A percentile compares a stretch with the other conserved stretches of the same genome.
Evolutionary conservation across 2,888 invertebrate species (phyloP).

Genomic region (Bellardia pandia): DNA sequence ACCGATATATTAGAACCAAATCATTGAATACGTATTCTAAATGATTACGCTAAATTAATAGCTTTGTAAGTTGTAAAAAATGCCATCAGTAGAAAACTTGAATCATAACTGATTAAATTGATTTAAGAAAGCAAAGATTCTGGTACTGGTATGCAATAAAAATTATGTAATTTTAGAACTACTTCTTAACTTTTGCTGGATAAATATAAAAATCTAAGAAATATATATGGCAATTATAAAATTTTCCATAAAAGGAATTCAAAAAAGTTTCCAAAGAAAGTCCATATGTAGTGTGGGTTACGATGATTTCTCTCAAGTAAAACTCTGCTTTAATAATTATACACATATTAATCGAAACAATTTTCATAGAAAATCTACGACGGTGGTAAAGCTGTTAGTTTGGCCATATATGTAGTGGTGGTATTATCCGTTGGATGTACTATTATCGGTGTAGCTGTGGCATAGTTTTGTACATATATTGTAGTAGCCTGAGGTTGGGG

Average conservation of each 20-base stretch:
- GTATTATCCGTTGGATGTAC: conserved; percentile 71
- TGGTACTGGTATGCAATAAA: too few species aligned
- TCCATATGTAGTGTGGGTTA: background rate
- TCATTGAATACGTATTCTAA: too few species aligned
- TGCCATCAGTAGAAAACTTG: too few species aligned
- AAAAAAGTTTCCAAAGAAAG: conserved; percentile 31
- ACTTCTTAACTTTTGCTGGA: too few species aligned
- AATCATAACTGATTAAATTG: too few species aligned
- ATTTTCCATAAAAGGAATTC: background rate
- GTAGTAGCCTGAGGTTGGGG: conserved; percentile 69
- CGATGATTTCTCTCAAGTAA: conserved; percentile 15
- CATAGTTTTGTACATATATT: conserved; percentile 73
- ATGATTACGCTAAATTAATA: too few species aligned
- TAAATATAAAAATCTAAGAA: too few species aligned
- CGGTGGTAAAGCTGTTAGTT: conserved; percentile 72
- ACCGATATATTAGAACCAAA: too few species aligned
- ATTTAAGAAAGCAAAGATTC: too few species aligned
- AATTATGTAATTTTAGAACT: too few species aligned
- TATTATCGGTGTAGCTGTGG: conserved; percentile 71
- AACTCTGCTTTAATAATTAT: conserved; percentile 4
- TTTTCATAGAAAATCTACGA: conserved; percentile 71
- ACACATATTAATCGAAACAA: conserved; percentile 39
- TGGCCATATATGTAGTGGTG: conserved; percentile 71
- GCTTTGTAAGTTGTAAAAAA: too few species aligned
- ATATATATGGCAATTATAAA: too few species aligned